These are phyloP conservation scores for Echinometra lucunter DNA, from an alignment of 53 echinoderm and acorn worm species.

Conservation along the genomic window DNA sequence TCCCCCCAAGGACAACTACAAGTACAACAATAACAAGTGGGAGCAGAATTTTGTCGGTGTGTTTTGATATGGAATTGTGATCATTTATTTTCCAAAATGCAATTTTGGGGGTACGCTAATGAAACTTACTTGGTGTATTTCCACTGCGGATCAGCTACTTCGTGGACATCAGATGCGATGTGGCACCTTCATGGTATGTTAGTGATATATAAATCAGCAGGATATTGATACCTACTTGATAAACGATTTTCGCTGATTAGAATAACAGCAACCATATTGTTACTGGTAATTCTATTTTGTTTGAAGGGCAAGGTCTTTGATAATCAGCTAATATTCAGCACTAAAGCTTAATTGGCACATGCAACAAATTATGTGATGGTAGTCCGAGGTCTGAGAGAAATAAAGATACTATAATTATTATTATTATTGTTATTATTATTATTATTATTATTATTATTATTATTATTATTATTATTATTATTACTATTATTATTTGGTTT, in stretches of 20 bases:
- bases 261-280: background rate
- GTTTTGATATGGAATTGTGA: background rate
- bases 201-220: background rate
- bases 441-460: too few relatives aligned
- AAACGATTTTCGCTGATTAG: background rate
- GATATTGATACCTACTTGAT: background rate
- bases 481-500: too few relatives aligned
- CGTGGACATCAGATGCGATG: background rate
- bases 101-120: background rate
- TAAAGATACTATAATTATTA: too few relatives aligned
- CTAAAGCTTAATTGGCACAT: too few relatives aligned
- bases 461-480: too few relatives aligned
- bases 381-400: too few relatives aligned
- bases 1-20: background rate
- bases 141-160: background rate
- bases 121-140: background rate
- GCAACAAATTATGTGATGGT: too few relatives aligned
- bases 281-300: background rate
- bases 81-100: background rate
- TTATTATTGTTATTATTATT: too few relatives aligned
- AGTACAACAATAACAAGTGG: background rate
- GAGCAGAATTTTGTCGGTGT: background rate
- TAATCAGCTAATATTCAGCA: too few relatives aligned
- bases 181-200: background rate
- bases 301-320: background rate